Base-by-base conservation (phyloP, 2,797 vertebrate species). In the Acipenser transmontanus region DNA sequence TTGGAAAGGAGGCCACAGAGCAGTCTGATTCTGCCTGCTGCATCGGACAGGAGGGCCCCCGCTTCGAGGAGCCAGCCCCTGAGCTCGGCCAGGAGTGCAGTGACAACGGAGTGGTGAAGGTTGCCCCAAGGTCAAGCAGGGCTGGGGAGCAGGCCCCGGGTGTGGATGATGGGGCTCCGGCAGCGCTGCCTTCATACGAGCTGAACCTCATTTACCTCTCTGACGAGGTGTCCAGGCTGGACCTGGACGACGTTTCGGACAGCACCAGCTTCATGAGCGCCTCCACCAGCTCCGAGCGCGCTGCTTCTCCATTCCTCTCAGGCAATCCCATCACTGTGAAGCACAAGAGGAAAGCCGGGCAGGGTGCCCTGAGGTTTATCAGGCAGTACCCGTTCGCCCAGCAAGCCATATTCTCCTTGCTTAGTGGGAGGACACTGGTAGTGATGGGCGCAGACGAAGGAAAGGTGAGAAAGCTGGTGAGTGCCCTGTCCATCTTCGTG, bases 311-410 rank as follows among this genome's bases (percentile, higher is more conserved):
- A 0, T 83, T 91, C 0, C 82, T 81, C 6, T 85, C 83, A 0
- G 72, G 84, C 0, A 76, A 80, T 0, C 70, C 67, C 6, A 68
- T 85, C 2, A 89, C 86, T 0, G 84, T 95, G 5, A 89, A 87
- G 65, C 92, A 95, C 71, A 94, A 87, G 69, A 98, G 94, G 74
- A 95, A 88, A 77, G 91, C 93, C 0, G 96, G 93, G 8, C 95
- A 97, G 77, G 93, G 91, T 0, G 93, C 95, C 1, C 77, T 99
- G 82, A 88, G 87, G 63, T 99, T 99, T 75, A 96, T 98, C 78
- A 87, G 97, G 67, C 97, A 99, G 78, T 99, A 99, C 69, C 95
- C 96, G 2, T 99, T 99, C 0, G 95, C 97, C 64, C 89, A 95
- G 72, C 97, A 96, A 0, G 96, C 96, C 52, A 90, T 99, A 75